phyloP scores from a whole-genome alignment of 2,888 invertebrate genomes.

The Plagiodera versicolora region DNA sequence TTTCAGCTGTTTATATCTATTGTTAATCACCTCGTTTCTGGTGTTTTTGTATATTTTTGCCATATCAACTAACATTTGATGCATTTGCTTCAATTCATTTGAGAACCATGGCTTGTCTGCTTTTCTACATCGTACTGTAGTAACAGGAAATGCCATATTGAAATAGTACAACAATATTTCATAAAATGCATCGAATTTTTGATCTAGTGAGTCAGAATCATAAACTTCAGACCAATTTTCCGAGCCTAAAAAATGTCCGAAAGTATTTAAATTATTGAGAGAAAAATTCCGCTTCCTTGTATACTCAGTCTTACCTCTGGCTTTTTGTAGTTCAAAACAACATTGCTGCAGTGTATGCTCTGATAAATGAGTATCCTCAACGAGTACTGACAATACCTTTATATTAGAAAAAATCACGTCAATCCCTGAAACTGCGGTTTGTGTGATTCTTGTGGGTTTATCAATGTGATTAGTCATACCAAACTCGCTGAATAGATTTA shows the following conservation, averaged over 20 bases:
- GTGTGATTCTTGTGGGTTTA: neutral
- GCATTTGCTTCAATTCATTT: too few relatives aligned
- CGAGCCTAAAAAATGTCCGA: neutral
- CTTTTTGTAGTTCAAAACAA: slow-evolving; percentile 6
- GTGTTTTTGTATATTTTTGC: too few relatives aligned
- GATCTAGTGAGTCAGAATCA: slow-evolving; percentile 2
- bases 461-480: too few relatives aligned
- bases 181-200: slow-evolving; percentile 1
- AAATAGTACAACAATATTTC: slow-evolving; percentile 4
- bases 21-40: too few relatives aligned
- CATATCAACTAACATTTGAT: too few relatives aligned
- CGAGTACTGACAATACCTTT: neutral
- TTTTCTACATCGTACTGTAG: neutral
- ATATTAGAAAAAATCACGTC: slow-evolving; percentile 1
- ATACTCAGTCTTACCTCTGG: neutral
- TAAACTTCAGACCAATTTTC: slow-evolving; percentile 5
- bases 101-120: slow-evolving; percentile 1
- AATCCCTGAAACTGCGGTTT: neutral
- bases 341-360: slow-evolving; percentile 1
- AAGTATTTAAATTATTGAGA: too few relatives aligned
- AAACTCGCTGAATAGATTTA: too few relatives aligned
- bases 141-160: too few relatives aligned
- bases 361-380: neutral
- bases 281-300: too few relatives aligned
- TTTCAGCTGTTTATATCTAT: too few relatives aligned